These are phyloP conservation scores for Sebastes itinus DNA, from an alignment of 2,797 vertebrate genomes.

Conservation along the genomic window DNA sequence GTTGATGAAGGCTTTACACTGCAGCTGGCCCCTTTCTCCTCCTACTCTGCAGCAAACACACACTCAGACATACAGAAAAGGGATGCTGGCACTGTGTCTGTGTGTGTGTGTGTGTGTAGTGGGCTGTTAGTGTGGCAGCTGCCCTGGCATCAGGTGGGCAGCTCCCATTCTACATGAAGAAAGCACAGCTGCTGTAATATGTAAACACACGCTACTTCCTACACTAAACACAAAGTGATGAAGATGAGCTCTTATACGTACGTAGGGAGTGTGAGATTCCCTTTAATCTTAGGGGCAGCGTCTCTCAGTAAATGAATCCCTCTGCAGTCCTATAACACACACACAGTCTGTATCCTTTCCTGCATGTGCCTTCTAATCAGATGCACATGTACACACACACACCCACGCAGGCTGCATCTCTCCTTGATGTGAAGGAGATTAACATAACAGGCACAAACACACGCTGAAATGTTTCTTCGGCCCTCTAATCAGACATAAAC, in stretches of 20 bases:
- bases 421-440: conserved; percentile 40
- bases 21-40: conserved; percentile 77
- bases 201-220: conserved; percentile 52
- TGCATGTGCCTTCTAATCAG: conserved; percentile 50
- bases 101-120: conserved; percentile 1
- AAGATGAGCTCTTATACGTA: conserved; percentile 12
- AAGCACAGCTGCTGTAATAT: conserved; percentile 65
- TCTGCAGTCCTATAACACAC: not conserved
- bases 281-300: conserved; percentile 49
- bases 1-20: conserved; percentile 78
- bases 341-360: conserved; percentile 30
- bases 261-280: conserved; percentile 5
- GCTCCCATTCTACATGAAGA: conserved; percentile 53
- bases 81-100: conserved; percentile 39
- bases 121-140: conserved; percentile 61
- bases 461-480: conserved; percentile 15
- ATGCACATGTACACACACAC: conserved; percentile 12
- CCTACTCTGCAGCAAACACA: conserved; percentile 58
- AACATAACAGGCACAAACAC: conserved; percentile 29
- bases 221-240: conserved; percentile 31
- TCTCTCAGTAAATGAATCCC: conserved; percentile 18
- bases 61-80: conserved; percentile 44
- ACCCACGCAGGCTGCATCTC: conserved; percentile 16
- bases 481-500: conserved; percentile 38
- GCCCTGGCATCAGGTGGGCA: conserved; percentile 75